Percentiles rank a stretch among this genome's conserved stretches.
phyloP scores from a whole-genome alignment of 2,797 vertebrate species.

The Crenuchus spilurus region DNA sequence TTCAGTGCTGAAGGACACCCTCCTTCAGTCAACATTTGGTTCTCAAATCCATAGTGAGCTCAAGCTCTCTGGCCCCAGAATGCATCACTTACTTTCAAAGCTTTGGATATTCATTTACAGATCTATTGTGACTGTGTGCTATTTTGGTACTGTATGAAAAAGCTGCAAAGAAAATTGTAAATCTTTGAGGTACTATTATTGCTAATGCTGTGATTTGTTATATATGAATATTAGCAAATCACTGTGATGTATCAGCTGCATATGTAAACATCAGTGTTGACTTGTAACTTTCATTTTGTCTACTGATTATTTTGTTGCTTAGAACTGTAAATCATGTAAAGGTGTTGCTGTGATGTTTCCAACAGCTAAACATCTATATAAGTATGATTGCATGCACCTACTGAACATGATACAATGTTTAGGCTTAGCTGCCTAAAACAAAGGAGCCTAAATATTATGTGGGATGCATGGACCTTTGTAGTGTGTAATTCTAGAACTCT shows the following conservation, averaged over 20 bases:
- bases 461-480: no score
- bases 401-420: no score
- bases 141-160: slow-evolving; percentile 12
- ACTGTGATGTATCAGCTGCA: not conserved
- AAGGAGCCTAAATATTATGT: no score
- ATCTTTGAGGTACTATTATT: not conserved
- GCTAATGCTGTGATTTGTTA: not conserved
- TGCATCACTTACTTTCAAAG: slow-evolving; percentile 53
- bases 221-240: not conserved
- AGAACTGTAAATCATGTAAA: no score
- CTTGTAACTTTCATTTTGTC: slow-evolving; percentile 14
- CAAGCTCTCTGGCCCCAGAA: slow-evolving; percentile 38
- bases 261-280: not conserved
- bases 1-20: slow-evolving; percentile 65
- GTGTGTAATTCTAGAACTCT: no score
- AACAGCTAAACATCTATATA: no score
- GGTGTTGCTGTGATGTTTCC: no score
- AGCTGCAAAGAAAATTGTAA: not conserved
- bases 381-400: no score
- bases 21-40: slow-evolving; percentile 73
- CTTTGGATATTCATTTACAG: slow-evolving; percentile 47
- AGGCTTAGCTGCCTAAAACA: no score
- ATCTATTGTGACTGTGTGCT: slow-evolving; percentile 25
- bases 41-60: slow-evolving; percentile 49
- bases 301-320: no score